Evolutionary conservation across 2,797 vertebrate species (phyloP).

Genomic region (Loris lydekkerianus): DNA sequence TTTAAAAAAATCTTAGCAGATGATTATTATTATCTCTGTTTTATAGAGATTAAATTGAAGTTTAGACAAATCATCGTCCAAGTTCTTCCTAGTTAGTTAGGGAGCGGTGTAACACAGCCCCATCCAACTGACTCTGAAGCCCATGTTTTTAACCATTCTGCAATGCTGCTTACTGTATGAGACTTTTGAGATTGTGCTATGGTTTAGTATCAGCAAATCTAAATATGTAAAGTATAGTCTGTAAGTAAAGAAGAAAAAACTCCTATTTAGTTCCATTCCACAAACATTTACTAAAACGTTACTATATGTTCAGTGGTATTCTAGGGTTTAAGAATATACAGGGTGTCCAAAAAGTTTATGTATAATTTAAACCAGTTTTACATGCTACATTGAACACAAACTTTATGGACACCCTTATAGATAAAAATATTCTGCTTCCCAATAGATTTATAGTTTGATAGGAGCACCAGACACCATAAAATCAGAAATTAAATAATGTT

Average conservation of each 20-base stretch:
- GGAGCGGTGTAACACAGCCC: no score
- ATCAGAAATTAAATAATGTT: background rate
- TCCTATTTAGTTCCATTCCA: background rate
- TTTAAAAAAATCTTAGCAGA: background rate
- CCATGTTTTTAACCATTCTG: background rate
- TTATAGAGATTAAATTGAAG: background rate
- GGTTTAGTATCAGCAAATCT: background rate
- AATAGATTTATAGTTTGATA: background rate
- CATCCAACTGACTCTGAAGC: background rate
- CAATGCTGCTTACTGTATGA: background rate
- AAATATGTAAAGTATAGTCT: background rate
- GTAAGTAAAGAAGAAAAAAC: background rate
- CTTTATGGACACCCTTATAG: no score
- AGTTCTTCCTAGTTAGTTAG: background rate
- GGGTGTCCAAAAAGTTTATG: no score
- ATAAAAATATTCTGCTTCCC: background rate
- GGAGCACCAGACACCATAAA: background rate
- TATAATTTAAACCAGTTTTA: no score
- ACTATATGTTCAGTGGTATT: background rate
- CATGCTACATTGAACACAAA: no score
- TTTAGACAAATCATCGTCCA: background rate
- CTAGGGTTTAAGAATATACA: background rate
- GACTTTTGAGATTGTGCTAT: background rate
- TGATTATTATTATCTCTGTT: background rate
- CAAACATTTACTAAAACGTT: background rate